These are phyloP conservation scores for Noctua comes DNA, from an alignment of 2,888 invertebrate species.

Conservation along the genomic window DNA sequence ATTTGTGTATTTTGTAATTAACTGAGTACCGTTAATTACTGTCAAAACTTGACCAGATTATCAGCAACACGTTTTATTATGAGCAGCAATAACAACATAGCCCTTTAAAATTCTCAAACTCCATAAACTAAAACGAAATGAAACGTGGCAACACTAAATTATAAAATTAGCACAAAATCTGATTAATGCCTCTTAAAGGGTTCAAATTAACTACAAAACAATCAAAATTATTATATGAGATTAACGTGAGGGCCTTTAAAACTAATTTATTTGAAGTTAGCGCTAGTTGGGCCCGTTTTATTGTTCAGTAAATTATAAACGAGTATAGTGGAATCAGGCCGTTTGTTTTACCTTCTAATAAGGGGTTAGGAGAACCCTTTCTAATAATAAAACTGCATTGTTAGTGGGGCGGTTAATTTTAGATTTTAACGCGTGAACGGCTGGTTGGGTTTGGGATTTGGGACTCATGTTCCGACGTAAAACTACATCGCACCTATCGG, in stretches of 20 bases:
- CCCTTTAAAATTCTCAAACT: constrained; percentile 4
- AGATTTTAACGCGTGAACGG: constrained; percentile 2
- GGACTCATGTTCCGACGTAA: not conserved
- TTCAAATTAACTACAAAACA: constrained; percentile 50
- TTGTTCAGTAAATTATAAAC: constrained; percentile 57
- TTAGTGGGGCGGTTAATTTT: constrained; percentile 17
- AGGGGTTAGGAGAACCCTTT: constrained; percentile 34
- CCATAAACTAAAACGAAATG: constrained; percentile 26
- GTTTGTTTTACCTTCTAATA: constrained; percentile 47
- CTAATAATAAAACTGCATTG: constrained; percentile 47
- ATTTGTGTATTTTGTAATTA: not conserved
- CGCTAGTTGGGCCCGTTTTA: constrained; percentile 46
- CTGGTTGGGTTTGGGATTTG: constrained; percentile 7
- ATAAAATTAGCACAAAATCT: constrained; percentile 47
- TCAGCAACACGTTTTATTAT: not conserved
- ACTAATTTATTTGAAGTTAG: constrained; percentile 50
- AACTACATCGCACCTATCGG: not conserved
- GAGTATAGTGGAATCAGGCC: constrained; percentile 34
- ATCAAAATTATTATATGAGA: constrained; percentile 58
- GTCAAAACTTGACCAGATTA: not conserved
- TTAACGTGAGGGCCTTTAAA: constrained; percentile 47
- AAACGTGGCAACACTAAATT: constrained; percentile 12
- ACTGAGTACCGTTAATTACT: not conserved
- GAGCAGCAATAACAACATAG: constrained; percentile 1
- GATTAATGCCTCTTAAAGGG: constrained; percentile 42